Base-by-base conservation (phyloP, 2,888 invertebrate species). In the Orthosia cruda region DNA sequence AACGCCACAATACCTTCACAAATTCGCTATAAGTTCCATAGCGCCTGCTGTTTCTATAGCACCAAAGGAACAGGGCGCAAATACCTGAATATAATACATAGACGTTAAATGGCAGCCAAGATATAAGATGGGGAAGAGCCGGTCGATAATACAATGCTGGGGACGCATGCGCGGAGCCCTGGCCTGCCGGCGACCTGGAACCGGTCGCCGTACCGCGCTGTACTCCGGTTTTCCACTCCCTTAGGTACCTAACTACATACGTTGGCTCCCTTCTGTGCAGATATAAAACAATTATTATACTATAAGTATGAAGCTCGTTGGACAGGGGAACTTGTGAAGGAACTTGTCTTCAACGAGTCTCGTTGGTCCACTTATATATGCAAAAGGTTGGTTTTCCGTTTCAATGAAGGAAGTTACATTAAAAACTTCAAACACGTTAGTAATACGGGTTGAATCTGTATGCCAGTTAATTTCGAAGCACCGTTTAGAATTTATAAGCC, bases 151-250 rank as follows among this genome's bases (percentile, higher is more conserved):
- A 71, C 69, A 59, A 67, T 40, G 63, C 47, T 45, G 3, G 90
- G 55, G 40, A 88, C 94, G 95, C 95, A 94, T 93, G 95, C 95
- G 95, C 77, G 57, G 63, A 79, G 87, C 77, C 92, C 90, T 85
- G 86, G 32, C 32, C 32, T 61, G 88, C 90, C 89, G 85, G 81
- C 89, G 90, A 91, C 92, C 92, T 90, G 88, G 88, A 89, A 89
- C 75, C 74, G 85, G 72, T 81, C 78, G 67, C 62, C 40, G 9
- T 13, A 47, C 59, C 50, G n/a, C 40, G 75, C 47, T 32, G 40
- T 72, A 80, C 72, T 54, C n/a, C 32, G 45, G 7, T 49, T n/a
- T 26, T 58, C 49, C 49, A 68, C 78, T 55, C 70, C 49, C 61
- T 70, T 74, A 80, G 40, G 20, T 74, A 67, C 32, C 40, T 40